Conservation (phyloP, 2,888 invertebrate species). For the Plusia festucae region DNA sequence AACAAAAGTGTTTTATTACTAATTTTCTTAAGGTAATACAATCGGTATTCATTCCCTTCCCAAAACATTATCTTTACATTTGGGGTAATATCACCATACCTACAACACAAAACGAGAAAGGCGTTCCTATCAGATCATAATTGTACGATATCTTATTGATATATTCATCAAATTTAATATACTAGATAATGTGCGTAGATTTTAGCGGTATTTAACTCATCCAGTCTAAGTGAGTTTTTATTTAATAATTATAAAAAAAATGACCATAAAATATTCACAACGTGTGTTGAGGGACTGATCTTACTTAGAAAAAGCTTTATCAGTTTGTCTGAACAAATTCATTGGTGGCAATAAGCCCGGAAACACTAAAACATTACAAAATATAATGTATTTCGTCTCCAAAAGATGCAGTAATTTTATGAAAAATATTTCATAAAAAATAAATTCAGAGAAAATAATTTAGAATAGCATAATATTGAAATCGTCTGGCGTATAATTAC, state of each 20-base stretch:
- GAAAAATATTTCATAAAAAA: background rate
- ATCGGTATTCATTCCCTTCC: conserved; percentile 25
- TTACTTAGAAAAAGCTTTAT: background rate
- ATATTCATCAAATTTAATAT: conserved; percentile 57
- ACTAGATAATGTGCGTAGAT: conserved; percentile 78
- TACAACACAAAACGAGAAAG: conserved; percentile 49
- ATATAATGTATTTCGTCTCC: conserved; percentile 21
- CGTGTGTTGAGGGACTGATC: conserved; percentile 9
- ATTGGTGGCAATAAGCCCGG: conserved; percentile 34
- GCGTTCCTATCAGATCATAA: conserved; percentile 48
- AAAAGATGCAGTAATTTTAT: conserved; percentile 27
- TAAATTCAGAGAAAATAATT: conserved; percentile 10
- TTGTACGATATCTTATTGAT: conserved; percentile 56
- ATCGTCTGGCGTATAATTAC: conserved; percentile 38
- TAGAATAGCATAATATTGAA: conserved; percentile 17
- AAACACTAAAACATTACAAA: conserved; percentile 19
- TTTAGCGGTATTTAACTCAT: conserved; percentile 70
- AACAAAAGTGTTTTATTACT: background rate
- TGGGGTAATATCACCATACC: conserved; percentile 34
- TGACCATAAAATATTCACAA: conserved; percentile 8
- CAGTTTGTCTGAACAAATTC: conserved; percentile 7
- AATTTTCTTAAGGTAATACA: conserved; percentile 13
- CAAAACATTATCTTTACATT: conserved; percentile 47
- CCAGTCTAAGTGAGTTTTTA: conserved; percentile 73
- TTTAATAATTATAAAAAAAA: conserved; percentile 29